Conservation (phyloP, 2,113 vertebrate genomes). For the Peromyscus maniculatus region DNA sequence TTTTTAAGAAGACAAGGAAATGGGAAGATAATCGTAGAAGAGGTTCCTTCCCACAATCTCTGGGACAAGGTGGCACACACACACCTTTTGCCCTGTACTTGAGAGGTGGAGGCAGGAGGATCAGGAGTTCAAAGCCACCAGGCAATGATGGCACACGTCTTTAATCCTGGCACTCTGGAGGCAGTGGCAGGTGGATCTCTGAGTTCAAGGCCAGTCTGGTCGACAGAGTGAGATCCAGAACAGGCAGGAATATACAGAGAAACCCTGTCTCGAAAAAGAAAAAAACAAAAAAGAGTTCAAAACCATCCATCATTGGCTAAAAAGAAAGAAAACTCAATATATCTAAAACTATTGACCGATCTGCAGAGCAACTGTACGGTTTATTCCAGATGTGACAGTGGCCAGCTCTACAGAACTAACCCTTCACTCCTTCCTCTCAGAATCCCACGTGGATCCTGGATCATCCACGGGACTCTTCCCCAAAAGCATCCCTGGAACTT, state of each 20-base stretch:
- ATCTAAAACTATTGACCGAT: neutral
- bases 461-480: neutral
- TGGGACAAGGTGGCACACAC: neutral
- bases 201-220: neutral
- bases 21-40: neutral
- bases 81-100: neutral
- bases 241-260: neutral
- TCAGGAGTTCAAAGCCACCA: neutral
- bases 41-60: neutral
- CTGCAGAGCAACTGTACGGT: neutral
- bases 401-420: neutral
- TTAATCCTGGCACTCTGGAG: neutral
- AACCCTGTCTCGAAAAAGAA: neutral
- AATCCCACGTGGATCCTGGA: neutral
- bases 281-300: too few species aligned
- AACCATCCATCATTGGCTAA: neutral
- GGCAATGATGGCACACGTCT: neutral
- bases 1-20: neutral
- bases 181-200: neutral
- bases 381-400: neutral
- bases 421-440: neutral
- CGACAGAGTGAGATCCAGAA: neutral
- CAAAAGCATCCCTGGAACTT: neutral
- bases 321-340: neutral
- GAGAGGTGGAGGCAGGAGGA: neutral